Conservation (phyloP, 2,888 invertebrate species). For the Hydrotaea cyrtoneurina region DNA sequence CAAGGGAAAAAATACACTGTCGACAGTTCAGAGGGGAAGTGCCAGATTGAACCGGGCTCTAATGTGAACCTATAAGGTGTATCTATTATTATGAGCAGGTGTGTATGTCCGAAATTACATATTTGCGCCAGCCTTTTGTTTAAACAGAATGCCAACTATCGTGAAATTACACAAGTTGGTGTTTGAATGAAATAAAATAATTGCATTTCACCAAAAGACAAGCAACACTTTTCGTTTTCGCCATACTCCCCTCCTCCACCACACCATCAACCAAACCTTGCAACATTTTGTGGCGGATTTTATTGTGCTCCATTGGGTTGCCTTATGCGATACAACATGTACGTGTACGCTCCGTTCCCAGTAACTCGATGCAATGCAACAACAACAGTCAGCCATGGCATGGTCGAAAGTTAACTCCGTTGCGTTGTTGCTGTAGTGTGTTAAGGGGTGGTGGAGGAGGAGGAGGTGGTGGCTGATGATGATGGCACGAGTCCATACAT, state of each 20-base stretch:
- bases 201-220: conserved; percentile 22
- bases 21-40: too few relatives aligned
- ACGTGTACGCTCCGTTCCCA: background rate
- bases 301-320: background rate
- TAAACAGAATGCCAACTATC: conserved; percentile 4
- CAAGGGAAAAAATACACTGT: too few relatives aligned
- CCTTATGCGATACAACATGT: conserved; percentile 15
- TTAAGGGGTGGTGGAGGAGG: background rate
- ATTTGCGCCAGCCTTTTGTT: background rate
- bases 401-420: background rate
- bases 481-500: background rate
- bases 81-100: too few relatives aligned
- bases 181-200: conserved; percentile 13
- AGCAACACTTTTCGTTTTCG: background rate
- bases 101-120: too few relatives aligned
- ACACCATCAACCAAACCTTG: conserved; percentile 14
- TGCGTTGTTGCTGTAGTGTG: background rate
- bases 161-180: background rate
- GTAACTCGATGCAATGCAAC: background rate
- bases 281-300: conserved; percentile 20
- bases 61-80: too few relatives aligned
- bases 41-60: too few relatives aligned
- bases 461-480: background rate
- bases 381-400: background rate
- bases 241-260: background rate